Evolutionary conservation across 2,797 vertebrate genomes (phyloP), one percentile per base, ranked within the genome.

Genomic region (Sylvilagus floridanus): DNA sequence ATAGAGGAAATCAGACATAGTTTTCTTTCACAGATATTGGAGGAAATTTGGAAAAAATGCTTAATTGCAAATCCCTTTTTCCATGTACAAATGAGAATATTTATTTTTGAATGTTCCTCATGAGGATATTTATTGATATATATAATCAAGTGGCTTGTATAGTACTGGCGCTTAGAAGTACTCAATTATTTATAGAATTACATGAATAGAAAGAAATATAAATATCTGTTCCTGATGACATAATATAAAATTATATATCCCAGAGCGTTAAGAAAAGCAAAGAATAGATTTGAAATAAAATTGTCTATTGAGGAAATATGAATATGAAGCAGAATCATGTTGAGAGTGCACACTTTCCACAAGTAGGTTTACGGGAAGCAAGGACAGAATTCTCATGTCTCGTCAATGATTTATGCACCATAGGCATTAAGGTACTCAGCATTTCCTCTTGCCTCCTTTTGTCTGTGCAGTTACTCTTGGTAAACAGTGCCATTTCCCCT

Each of bases 401-500:
- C 24, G 28, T 37, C 52, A 42, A 14, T 69, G 37, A 63, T 57
- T 71, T 62, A 3, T 5, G 54, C 12, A 78, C 50, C 11, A 4
- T 1, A 50, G 62, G 3, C 6, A 24, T 26, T 24, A n/a, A 77
- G 30, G 76, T 24, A 24, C 76, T 52, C 11, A 22, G 77, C 10
- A 1, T 54, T 82, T 84, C 19, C 69, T 57, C 91, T 28, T 24
- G 11, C 71, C 65, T 90, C 47, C 26, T 50, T 84, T 30, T 30
- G 65, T 82, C 87, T 82, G 68, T 60, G 84, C 37, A 82, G 68
- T 37, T 24, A 9, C 3, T 28, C 37, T 90, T 30, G 83, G 47
- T 77, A 94, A 97, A 88, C 66, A 92, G 66, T 60, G 32, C 68
- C 54, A 62, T 52, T 71, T 90, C 68, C 86, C 37, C 71, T 88